phyloP scores from a whole-genome alignment of 2,888 invertebrate species.

The Seira ritae region DNA sequence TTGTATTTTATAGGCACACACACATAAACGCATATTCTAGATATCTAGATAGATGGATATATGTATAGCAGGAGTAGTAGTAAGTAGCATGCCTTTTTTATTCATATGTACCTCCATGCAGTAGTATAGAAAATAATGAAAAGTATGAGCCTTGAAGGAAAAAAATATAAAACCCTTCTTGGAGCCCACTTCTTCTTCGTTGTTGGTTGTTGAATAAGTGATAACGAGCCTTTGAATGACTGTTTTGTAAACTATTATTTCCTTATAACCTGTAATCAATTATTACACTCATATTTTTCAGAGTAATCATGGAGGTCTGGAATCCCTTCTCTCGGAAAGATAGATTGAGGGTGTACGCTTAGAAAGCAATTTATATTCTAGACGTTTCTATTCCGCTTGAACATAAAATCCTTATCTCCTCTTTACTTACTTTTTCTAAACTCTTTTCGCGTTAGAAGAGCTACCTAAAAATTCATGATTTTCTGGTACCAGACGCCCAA shows the following conservation, averaged over 20 bases:
- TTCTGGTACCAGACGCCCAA: neutral
- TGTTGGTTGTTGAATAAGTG: slow-evolving; percentile 58
- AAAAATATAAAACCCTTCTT: neutral
- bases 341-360: slow-evolving; percentile 23
- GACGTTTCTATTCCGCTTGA: slow-evolving; percentile 36
- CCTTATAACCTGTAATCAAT: slow-evolving; percentile 63
- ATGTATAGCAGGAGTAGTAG: neutral
- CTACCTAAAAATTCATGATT: slow-evolving; percentile 5
- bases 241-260: slow-evolving; percentile 59
- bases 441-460: neutral
- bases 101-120: no score
- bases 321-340: slow-evolving; percentile 13
- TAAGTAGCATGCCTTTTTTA: no score
- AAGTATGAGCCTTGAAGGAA: neutral
- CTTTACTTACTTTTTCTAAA: neutral
- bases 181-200: neutral
- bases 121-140: no score
- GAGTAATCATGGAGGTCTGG: slow-evolving; percentile 58
- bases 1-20: neutral
- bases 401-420: slow-evolving; percentile 29
- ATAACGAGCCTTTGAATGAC: slow-evolving; percentile 61
- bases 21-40: neutral
- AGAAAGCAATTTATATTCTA: slow-evolving; percentile 48
- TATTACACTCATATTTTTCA: slow-evolving; percentile 57
- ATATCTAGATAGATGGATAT: no score